Base-by-base conservation (phyloP, 2,797 vertebrate genomes). In the Brachyalestes nurse region DNA sequence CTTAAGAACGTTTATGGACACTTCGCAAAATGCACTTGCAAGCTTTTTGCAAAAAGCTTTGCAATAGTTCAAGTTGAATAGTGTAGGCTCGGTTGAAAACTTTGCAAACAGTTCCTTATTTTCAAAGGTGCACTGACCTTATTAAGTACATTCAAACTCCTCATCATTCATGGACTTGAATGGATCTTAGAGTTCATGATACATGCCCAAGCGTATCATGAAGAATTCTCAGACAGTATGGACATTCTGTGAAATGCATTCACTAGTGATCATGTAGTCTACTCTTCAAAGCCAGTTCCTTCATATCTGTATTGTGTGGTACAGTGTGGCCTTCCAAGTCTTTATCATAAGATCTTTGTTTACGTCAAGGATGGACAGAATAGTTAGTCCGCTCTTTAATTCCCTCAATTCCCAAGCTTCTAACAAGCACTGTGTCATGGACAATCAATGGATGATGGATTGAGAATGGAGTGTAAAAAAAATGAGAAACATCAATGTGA, bases 391-490 rank as follows among this genome's bases (percentile, higher is more conserved):
- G 40, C 9, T 75, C 12, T 82, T 84, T 80, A 67, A 53, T 67
- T 55, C 53, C 67, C 78, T 34, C 71, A 72, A 57, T 82, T 86
- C 78, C 67, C 53, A 45, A 69, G 77, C 74, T 58, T 80, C 85
- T 75, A 82, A 82, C 70, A 75, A 84, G 82, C 77, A 80, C 58
- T 78, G 78, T 77, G 78, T 84, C 65, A 79, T 42, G 66, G 34
- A 38, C 42, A 86, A 86, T 86, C 82, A 80, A 81, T 84, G 64
- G 55, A 73, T 77, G 78, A 84, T 84, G 70, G 82, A 81, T 81
- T 45, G 34, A 16, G 45, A 53, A 69, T 38, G 66, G 49, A 66
- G 64, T 70, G 61, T 72, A 61, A 47, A 71, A 80, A 80, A 77
- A 75, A 76, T 62, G 80, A 42, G 10, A 42, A 74, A 75, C 28